Percentiles rank a stretch among this genome's conserved stretches.
Conservation (phyloP, 2,113 vertebrate genomes). For the Triplophysa tibetana region DNA sequence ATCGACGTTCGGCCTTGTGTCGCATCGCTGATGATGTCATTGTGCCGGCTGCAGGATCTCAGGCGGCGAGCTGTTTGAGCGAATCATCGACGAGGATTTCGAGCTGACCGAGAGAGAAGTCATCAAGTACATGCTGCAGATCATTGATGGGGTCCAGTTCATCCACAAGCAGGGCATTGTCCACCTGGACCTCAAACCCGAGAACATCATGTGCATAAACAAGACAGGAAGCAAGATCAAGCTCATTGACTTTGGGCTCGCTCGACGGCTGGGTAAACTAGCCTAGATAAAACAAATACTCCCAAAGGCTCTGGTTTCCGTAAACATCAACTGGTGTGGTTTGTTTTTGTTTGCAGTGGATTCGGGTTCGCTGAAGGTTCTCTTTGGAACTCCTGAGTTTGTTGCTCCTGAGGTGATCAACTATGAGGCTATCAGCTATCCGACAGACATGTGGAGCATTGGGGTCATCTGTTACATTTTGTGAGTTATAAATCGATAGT, state of each 20-base stretch:
- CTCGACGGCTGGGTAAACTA: constrained; percentile 84
- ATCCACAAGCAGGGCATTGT: constrained; percentile 98
- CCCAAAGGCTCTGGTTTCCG: not conserved
- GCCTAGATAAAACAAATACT: not conserved
- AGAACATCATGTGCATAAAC: constrained; percentile 99
- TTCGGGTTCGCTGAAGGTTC: constrained; percentile 90
- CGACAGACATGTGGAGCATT: constrained; percentile 99
- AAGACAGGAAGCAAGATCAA: constrained; percentile 96
- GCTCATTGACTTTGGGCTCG: constrained; percentile 97
- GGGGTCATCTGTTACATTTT: constrained; percentile 99
- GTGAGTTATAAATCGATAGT: constrained; percentile 75
- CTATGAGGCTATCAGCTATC: constrained; percentile 92
- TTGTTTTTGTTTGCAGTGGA: constrained; percentile 77
- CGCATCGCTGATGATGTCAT: not conserved
- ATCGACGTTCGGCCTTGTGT: not conserved
- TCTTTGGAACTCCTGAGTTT: constrained; percentile 98
- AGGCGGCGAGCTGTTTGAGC: constrained; percentile 94
- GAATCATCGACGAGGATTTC: constrained; percentile 98
- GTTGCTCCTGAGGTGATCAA: constrained; percentile 99
- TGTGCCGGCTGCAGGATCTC: constrained; percentile 80
- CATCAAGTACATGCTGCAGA: constrained; percentile 98
- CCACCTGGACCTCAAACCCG: constrained; percentile 96
- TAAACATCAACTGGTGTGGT: not conserved
- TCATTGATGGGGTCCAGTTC: constrained; percentile 91
- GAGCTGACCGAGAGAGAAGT: constrained; percentile 95